Base-by-base conservation (phyloP, 2,888 invertebrate species). In the Drosophila barbarae region DNA sequence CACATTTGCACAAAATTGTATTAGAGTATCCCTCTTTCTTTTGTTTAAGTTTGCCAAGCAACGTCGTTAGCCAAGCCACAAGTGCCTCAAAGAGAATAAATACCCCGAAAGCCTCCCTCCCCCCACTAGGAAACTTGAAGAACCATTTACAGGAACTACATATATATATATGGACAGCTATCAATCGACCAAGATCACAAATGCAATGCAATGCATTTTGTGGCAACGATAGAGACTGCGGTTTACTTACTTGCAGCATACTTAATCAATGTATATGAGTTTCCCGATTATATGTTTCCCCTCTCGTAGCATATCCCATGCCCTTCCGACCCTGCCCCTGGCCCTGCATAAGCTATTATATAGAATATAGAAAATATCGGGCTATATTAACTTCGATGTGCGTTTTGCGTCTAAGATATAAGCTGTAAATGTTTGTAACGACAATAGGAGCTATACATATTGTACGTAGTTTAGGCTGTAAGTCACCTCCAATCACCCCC, bases 1-100 rank as follows among this genome's bases (percentile, higher is more conserved):
- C 12, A 13, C 12, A 12, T 35, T 13, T 52, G 53, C 57, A 58
- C 38, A 46, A 57, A 41, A 41, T 50, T 35, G 41, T 50, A 35
- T 63, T 38, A 30, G 18, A 32, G 13, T 34, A 38, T 8, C 18
- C 35, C 28, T 49, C 23, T 21, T 41, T 41, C 13, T n/a, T n/a
- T 26, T 9, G 23, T 23, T 54, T 51, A 41, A 39, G 34, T 69
- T 69, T 63, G 63, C 49, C 50, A 67, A 60, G 68, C 68, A 67
- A 65, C 26, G 54, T 63, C 32, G 55, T 64, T 44, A 65, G 65
- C 69, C 61, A 69, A 69, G 82, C 83, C 78, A 79, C 69, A 82
- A 79, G 78, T 79, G 78, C 83, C 78, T 79, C 71, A 49, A 55
- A 55, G 65, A 55, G 32, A 63, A n/a, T 53, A 34, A 23, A n/a